Evolutionary conservation across 2,888 invertebrate species (phyloP).

Genomic region (Mythimna loreyi): DNA sequence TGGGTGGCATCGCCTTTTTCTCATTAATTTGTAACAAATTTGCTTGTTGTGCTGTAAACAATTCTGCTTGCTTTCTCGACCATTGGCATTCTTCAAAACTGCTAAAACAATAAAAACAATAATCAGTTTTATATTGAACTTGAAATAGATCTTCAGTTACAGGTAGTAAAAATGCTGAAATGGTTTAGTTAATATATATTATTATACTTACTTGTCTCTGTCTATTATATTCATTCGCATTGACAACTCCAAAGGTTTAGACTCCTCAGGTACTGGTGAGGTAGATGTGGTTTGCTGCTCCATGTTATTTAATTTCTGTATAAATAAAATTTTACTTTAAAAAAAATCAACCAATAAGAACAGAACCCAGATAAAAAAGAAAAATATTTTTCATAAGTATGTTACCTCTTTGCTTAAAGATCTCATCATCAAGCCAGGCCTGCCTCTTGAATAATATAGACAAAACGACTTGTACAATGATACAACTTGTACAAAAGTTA

Average conservation of each 20-base stretch:
- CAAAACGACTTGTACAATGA: conserved; percentile 93
- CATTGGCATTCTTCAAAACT: conserved; percentile 92
- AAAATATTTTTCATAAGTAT: neutral
- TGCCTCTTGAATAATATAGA: conserved; percentile 92
- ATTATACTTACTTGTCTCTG: conserved; percentile 82
- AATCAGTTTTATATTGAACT: neutral
- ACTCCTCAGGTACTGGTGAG: conserved; percentile 78
- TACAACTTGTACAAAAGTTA: conserved; percentile 96
- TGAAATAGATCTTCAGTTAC: neutral
- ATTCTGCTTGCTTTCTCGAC: conserved; percentile 97
- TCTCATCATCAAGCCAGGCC: conserved; percentile 87
- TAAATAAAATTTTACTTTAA: conserved; percentile 22
- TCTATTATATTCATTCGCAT: conserved; percentile 85
- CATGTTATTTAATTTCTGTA: conserved; percentile 87
- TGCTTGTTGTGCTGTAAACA: conserved; percentile 97
- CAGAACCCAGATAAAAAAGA: neutral
- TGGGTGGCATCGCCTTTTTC: conserved; percentile 94
- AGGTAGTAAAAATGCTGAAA: neutral
- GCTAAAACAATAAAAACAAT: conserved; percentile 68
- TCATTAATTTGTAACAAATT: conserved; percentile 95
- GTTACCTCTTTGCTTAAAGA: conserved; percentile 88
- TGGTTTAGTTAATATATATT: neutral
- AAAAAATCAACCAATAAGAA: neutral
- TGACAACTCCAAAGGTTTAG: conserved; percentile 81
- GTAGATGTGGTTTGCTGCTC: conserved; percentile 76